Base-by-base conservation (phyloP, 1,140 invertebrate species). In the Euwallacea fornicatus region DNA sequence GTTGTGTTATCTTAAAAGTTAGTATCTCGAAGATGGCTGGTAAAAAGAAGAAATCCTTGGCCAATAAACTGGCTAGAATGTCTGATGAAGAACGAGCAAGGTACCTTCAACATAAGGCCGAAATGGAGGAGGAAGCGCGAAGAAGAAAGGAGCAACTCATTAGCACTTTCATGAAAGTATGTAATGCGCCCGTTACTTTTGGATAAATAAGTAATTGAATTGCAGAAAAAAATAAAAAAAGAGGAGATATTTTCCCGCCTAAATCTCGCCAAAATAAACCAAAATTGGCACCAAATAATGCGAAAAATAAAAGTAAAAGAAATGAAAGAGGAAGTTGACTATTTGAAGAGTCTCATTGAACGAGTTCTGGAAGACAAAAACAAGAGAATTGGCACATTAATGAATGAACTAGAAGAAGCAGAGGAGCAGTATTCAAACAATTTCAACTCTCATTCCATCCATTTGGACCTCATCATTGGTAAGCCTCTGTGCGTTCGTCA, bases 211-310 rank as follows among this genome's bases (percentile, higher is more conserved):
- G 4, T 3, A 42, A 9, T 33, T 33, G 10, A 11, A 42, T 62
- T 69, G 54, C 33, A 93, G 91, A 92, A 90, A 77, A 93, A 93
- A 85, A 81, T 93, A 7, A 90, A 89, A 79, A 88, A 86, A 56
- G 92, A 94, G 79, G 90, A 93, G 80, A 85, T 86, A 7, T 93
- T 91, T 80, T 85, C 89, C 0, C 86, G 91, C 65, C 82, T 92
- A 42, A 94, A 94, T 78, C 87, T 88, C 71, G 91, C 91, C 0
- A 94, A 94, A 83, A 90, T 94, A 15, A 93, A 93, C 77, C 90
- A 92, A 81, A 88, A 91, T 78, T 93, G 92, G 92, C 86, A 92
- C 63, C 88, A 87, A 54, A 86, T 91, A 70, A 81, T 94, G 60
- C 84, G 92, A 7, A 86, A 87, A 81, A 86, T 90, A 55, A 93